Conservation (phyloP, 2,113 vertebrate species). For the Lontra canadensis region DNA sequence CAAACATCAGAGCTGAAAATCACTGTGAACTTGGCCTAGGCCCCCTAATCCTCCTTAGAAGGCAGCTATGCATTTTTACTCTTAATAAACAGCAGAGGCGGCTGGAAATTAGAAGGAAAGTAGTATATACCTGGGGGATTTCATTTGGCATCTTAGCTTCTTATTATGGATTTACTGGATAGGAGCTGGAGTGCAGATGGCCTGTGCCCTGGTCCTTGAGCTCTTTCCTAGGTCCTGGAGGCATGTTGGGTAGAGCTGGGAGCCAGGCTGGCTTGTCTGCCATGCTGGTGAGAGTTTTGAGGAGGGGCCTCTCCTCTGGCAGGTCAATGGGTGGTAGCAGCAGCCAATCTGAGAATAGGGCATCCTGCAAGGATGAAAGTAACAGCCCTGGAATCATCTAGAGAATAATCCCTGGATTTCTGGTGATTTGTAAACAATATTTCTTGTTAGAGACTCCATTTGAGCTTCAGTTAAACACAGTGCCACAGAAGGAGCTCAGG, state of each 20-base stretch:
- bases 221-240: neutral
- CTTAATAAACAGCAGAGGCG: neutral
- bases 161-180: neutral
- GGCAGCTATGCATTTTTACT: neutral
- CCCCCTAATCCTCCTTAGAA: neutral
- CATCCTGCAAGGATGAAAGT: neutral
- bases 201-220: neutral
- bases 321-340: neutral
- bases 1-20: neutral
- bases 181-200: neutral
- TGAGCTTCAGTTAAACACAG: neutral
- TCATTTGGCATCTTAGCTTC: neutral
- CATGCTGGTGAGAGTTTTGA: neutral
- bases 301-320: neutral
- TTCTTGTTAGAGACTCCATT: neutral
- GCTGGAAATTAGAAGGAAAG: neutral
- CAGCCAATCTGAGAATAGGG: neutral
- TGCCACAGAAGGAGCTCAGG: neutral
- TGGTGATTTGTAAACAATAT: neutral
- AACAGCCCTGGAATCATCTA: neutral
- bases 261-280: too few relatives aligned
- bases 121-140: neutral
- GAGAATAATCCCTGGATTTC: neutral
- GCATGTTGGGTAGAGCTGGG: accelerated
- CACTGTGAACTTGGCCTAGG: neutral